phyloP scores from a whole-genome alignment of 2,888 invertebrate genomes.

The Eristalis pertinax region DNA sequence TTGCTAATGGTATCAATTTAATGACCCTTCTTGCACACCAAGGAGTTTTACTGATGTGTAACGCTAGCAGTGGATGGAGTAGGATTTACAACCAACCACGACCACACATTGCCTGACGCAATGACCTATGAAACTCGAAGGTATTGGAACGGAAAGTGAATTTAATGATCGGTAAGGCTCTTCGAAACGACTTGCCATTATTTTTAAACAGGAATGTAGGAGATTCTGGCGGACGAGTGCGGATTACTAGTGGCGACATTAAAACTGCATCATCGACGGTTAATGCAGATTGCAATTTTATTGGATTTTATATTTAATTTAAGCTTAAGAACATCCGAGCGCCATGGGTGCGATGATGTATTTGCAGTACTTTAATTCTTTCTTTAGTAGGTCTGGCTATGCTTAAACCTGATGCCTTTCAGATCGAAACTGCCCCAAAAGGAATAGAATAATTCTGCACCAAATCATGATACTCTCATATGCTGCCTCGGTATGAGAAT shows the following conservation, averaged over 20 bases:
- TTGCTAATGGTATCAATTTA: constrained; percentile 49
- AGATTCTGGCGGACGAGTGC: not conserved
- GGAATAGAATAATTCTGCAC: too few relatives aligned
- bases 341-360: too few relatives aligned
- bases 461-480: too few relatives aligned
- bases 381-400: too few relatives aligned
- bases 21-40: constrained; percentile 14
- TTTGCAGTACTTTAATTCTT: too few relatives aligned
- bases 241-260: not conserved
- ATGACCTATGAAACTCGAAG: constrained; percentile 32
- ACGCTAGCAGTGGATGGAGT: not conserved
- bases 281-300: too few relatives aligned
- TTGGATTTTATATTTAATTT: too few relatives aligned
- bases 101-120: constrained; percentile 17
- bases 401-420: too few relatives aligned
- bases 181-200: constrained; percentile 8
- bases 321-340: too few relatives aligned
- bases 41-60: constrained; percentile 25
- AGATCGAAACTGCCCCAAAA: too few relatives aligned
- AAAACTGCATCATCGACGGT: not conserved
- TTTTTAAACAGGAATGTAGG: not conserved
- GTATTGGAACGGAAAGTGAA: constrained; percentile 18
- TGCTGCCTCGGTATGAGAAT: too few relatives aligned
- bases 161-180: constrained; percentile 8
- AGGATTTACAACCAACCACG: constrained; percentile 20